Evolutionary conservation across 2,797 vertebrate genomes (phyloP), one percentile per base, ranked within the genome.

Genomic region (Erpetoichthys calabaricus): DNA sequence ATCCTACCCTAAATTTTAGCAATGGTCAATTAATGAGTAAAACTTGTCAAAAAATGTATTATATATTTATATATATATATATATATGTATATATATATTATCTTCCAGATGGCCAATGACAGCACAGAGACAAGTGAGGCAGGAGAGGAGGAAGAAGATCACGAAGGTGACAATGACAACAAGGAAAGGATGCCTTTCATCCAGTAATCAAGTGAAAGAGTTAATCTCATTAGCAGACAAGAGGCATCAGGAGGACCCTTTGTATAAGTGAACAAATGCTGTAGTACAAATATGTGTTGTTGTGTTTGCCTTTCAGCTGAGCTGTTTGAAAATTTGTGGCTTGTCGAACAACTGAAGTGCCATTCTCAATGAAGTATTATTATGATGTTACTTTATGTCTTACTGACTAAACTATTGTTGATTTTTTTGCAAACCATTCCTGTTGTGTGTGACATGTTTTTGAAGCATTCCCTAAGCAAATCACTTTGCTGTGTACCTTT

Each of bases 81-180:
- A 47, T 47, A 47, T 47, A 47, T 54, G 5, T 54, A 6, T 54
- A 10, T 6, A 54, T 54, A 54, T 54, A 6, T 6, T 54, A 5
- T 6, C 7, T 54, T 25, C 2, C 79, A 99, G 96, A 98, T 99
- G 96, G 96, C 96, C 75, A 95, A 88, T 0, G 96, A 99, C 78
- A 99, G 96, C 78, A 99, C 96, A 0, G 96, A 99, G 85, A 99
- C 94, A 7, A 99, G 96, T 1, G 96, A 99, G 70, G 94, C 96
- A 0, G 96, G 94, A 1, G 96, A 99, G 63, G 96, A 99, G 60
- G 96, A 99, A 45, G 96, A 99, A 68, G 96, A 99, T 72, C 92
- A 95, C 0, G 96, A 99, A 69, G 94, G 91, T 1, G 94, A 99
- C 76, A 85, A 83, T 0, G 96, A 98, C 69, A 97, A 91, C 73